Evolutionary conservation across 2,113 vertebrate species (phyloP).

Genomic region (Ia io): DNA sequence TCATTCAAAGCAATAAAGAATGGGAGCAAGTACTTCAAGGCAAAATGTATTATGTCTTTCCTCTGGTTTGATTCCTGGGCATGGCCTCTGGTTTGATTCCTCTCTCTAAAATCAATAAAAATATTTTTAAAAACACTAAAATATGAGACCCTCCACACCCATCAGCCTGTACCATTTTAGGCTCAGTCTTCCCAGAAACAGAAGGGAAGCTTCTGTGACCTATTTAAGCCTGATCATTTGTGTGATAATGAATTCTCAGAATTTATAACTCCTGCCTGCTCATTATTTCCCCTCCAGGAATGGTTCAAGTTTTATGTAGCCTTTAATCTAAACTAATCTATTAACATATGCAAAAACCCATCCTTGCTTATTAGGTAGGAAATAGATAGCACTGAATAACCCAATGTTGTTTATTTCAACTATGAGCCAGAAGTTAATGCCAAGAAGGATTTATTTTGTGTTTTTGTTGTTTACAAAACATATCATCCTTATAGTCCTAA

Average conservation of each 20-base stretch:
- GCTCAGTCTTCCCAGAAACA: neutral
- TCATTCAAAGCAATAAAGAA: neutral
- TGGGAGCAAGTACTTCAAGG: neutral
- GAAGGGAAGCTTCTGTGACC: neutral
- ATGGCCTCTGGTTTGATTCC: too few species aligned
- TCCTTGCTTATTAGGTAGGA: neutral
- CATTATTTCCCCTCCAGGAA: neutral
- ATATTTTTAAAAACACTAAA: neutral
- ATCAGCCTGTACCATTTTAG: neutral
- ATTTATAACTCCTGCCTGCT: neutral
- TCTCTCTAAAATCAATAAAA: too few species aligned
- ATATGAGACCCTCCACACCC: neutral
- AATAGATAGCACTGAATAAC: conserved; percentile 21
- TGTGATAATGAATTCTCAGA: conserved; percentile 34
- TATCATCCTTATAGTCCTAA: neutral
- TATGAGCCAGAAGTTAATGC: neutral
- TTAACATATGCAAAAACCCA: conserved; percentile 13
- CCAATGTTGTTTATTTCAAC: conserved; percentile 18
- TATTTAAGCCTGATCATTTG: neutral
- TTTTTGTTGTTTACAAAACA: conserved; percentile 15
- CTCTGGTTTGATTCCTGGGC: neutral
- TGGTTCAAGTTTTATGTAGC: neutral
- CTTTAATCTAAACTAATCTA: neutral
- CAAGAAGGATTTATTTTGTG: conserved; percentile 16
- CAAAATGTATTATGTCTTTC: neutral